Conservation (phyloP, 2,888 invertebrate genomes). For the Sphinx pinastri region DNA sequence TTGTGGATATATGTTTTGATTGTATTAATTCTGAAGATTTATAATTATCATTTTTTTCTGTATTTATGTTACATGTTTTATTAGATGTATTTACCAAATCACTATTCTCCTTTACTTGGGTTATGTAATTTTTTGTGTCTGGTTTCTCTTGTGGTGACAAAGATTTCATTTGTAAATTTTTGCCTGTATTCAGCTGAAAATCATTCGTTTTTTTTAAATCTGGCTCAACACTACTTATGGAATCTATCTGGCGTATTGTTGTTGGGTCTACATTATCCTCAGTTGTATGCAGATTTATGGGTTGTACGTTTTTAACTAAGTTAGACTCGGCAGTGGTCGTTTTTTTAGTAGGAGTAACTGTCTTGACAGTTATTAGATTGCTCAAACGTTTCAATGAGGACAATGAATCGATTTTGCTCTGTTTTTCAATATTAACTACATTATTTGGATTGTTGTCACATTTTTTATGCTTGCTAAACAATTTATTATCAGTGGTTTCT, state of each 20-base stretch:
- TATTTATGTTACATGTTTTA: background rate
- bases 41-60: background rate
- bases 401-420: slow-evolving; percentile 40
- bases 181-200: slow-evolving; percentile 51
- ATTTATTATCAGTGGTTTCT: background rate
- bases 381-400: slow-evolving; percentile 63
- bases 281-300: background rate
- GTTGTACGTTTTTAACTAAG: slow-evolving; percentile 17
- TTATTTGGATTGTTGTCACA: slow-evolving; percentile 29
- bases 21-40: background rate
- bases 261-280: background rate
- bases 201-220: background rate
- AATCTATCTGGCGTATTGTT: background rate
- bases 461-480: slow-evolving; percentile 28
- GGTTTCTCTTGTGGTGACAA: slow-evolving; percentile 28
- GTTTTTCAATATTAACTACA: slow-evolving; percentile 24
- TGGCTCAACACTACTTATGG: background rate
- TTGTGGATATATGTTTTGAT: background rate
- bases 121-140: slow-evolving; percentile 20
- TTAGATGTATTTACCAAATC: slow-evolving; percentile 34
- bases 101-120: slow-evolving; percentile 37
- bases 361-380: slow-evolving; percentile 63
- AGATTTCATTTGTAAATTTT: slow-evolving; percentile 57
- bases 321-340: slow-evolving; percentile 30
- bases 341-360: slow-evolving; percentile 47